Evolutionary conservation across 2,113 vertebrate species (phyloP).

Genomic region (Naja naja): DNA sequence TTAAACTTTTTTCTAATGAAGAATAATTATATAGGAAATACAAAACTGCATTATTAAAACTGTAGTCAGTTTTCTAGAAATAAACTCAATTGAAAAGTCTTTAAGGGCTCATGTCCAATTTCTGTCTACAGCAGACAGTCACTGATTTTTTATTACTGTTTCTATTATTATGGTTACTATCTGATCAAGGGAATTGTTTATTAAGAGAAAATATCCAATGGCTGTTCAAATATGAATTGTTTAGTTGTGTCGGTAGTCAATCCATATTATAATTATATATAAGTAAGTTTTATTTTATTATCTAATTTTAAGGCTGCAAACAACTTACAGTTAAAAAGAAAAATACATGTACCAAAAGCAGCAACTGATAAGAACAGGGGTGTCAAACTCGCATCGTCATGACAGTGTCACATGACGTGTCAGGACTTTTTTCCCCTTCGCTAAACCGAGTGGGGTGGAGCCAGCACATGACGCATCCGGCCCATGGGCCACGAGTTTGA

Average conservation of each 20-base stretch:
- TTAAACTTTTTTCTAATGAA: background rate
- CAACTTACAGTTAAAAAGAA: background rate
- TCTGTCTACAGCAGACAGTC: background rate
- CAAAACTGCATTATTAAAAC: background rate
- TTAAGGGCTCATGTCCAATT: background rate
- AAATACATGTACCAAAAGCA: background rate
- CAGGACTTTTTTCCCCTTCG: no score
- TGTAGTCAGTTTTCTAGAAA: background rate
- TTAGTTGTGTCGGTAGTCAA: background rate
- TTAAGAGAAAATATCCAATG: background rate
- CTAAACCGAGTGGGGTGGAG: no score
- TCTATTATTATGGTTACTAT: background rate
- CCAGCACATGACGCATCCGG: no score
- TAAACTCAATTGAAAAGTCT: background rate
- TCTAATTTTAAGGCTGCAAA: background rate
- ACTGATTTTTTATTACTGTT: background rate
- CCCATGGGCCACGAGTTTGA: no score
- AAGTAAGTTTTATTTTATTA: background rate
- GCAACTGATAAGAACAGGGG: background rate
- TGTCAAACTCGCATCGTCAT: no score
- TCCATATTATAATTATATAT: background rate
- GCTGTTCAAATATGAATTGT: background rate
- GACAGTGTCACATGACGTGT: no score
- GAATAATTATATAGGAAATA: background rate
- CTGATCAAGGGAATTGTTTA: background rate